A percentile compares a stretch with the other conserved stretches of the same genome.
Evolutionary conservation across 2,888 invertebrate genomes (phyloP).

Genomic region (Macaria liturata): DNA sequence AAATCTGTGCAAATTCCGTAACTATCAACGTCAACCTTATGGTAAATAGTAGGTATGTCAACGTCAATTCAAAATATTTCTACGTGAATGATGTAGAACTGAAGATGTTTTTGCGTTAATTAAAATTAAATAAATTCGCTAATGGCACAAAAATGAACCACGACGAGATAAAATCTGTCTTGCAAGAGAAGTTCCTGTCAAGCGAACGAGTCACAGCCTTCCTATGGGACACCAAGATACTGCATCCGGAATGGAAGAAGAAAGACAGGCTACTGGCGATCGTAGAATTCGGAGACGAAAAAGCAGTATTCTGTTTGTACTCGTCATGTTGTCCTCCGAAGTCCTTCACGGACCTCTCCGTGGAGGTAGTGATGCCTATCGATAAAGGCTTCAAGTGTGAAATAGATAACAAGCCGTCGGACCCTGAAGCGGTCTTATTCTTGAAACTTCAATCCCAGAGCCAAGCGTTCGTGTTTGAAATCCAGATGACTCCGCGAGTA

Average conservation of each 20-base stretch:
- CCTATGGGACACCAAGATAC: constrained; percentile 72
- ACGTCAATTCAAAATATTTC: constrained; percentile 12
- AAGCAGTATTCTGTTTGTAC: constrained; percentile 77
- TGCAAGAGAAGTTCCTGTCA: constrained; percentile 77
- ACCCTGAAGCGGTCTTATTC: constrained; percentile 76
- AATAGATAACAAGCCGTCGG: constrained; percentile 85
- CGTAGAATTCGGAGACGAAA: constrained; percentile 78
- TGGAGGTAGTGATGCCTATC: constrained; percentile 91
- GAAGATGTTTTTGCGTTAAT: constrained; percentile 25
- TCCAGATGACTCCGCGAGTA: constrained; percentile 83
- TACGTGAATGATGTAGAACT: constrained; percentile 38
- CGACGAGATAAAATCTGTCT: constrained; percentile 74
- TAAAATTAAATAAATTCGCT: constrained; percentile 30
- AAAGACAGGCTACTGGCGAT: constrained; percentile 74
- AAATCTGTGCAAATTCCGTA: no score
- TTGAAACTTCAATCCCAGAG: constrained; percentile 74
- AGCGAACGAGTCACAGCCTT: constrained; percentile 76
- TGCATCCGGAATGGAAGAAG: constrained; percentile 75
- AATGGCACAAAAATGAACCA: constrained; percentile 68
- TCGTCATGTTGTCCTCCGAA: constrained; percentile 86
- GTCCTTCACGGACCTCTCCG: constrained; percentile 89
- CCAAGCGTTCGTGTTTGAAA: constrained; percentile 77
- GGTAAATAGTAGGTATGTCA: constrained; percentile 22
- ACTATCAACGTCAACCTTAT: no score
- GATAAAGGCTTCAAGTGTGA: constrained; percentile 91